Base-by-base conservation (phyloP, 2,797 vertebrate genomes). In the Cossypha niveicapilla region DNA sequence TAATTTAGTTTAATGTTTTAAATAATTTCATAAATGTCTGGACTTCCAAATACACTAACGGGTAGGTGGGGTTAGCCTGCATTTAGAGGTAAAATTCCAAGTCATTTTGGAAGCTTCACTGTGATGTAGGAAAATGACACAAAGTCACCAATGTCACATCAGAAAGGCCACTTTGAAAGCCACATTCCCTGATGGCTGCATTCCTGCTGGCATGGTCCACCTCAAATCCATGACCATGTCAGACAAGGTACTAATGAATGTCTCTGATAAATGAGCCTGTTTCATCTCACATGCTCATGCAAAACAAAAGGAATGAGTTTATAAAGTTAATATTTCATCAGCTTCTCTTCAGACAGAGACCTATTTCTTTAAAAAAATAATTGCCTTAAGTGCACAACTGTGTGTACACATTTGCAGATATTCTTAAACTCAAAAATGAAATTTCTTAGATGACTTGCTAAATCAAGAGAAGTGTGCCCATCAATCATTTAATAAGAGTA, bases 161-260 rank as follows among this genome's bases (percentile, higher is more conserved):
- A 34, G n/a, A 65, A 1, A 3, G 45, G 41, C 9, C 35, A 28
- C 16, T 6, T 1, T 1, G 27, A 50, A 50, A 50, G 7, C 48
- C 45, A 47, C 25, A n/a, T 9, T 8, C 37, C 13, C 18, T 8
- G n/a, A 8, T 5, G 25, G 61, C 3, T 34, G 15, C 19, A 56
- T 6, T 8, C 28, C 45, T 56, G 28, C 35, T 18, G 21, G 13
- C 28, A 15, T 3, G 23, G 61, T 39, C 74, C 80, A 25, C 45
- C 35, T 45, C 42, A 39, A 50, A 72, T 8, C 11, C 47, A 34
- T 3, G 27, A 5, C 3, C 8, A 10, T 1, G 0, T 4, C 37
- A 63, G 8, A 7, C 0, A 1, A 48, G 6, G 6, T 24, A 19
- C 9, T 16, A 34, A 22, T 4, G 35, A 66, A 50, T 0, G 0